Percentiles rank a stretch among this genome's conserved stretches.
Conservation (phyloP, 2,797 vertebrate species). For the Paramormyrops hopkinsi region DNA sequence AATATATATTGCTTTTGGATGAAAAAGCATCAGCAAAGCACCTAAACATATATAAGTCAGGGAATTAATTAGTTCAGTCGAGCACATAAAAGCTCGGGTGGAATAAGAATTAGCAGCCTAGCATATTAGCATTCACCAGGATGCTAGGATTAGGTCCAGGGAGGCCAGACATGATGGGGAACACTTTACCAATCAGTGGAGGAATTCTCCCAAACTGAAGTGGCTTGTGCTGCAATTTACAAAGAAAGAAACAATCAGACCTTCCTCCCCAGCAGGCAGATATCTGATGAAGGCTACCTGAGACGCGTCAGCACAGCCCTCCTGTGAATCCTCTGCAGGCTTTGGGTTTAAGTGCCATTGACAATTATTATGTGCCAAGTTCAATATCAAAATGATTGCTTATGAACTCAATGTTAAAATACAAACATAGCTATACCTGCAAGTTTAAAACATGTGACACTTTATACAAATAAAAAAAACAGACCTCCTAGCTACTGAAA, state of each 20-base stretch:
- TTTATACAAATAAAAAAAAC: not conserved
- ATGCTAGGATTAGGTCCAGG: not conserved
- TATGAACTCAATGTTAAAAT: not conserved
- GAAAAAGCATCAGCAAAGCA: not conserved
- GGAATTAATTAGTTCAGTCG: conserved; percentile 8
- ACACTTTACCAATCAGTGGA: not conserved
- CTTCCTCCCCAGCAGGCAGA: not conserved
- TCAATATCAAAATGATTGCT: not conserved
- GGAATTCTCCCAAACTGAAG: not conserved
- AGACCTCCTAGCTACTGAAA: not conserved
- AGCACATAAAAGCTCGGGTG: not conserved
- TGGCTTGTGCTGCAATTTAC: not conserved
- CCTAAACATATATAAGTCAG: not conserved
- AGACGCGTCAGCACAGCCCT: not conserved
- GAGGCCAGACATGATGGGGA: not conserved
- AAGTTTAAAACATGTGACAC: not conserved
- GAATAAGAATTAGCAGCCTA: conserved; percentile 1
- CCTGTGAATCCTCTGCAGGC: not conserved
- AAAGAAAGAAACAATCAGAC: not conserved
- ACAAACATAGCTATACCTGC: not conserved
- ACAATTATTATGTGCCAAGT: not conserved
- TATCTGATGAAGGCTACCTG: not conserved
- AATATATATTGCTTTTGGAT: conserved; percentile 3
- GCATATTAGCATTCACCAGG: conserved; percentile 5
- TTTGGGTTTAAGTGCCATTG: not conserved